These are phyloP conservation scores for Hypselothyrea guttata DNA, from an alignment of 2,888 invertebrate species.

Conservation along the genomic window DNA sequence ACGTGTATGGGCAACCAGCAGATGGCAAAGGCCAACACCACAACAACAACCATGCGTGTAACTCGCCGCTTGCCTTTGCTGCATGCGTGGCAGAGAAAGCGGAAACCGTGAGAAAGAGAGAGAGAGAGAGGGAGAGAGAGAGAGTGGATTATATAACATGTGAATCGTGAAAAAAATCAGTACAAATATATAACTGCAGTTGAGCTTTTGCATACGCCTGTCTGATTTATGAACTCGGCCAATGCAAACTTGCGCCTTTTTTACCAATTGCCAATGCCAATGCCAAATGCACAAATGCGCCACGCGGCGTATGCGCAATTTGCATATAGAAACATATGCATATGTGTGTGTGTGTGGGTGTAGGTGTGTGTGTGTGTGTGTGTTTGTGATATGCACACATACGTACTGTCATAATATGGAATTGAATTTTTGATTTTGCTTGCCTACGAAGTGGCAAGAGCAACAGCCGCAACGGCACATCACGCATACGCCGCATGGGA, in stretches of 20 bases:
- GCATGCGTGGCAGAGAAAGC: conserved; percentile 25
- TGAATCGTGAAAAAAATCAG: conserved; percentile 10
- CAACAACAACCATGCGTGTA: conserved; percentile 95
- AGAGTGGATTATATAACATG: not conserved
- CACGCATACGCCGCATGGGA: conserved; percentile 40
- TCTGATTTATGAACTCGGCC: conserved; percentile 36
- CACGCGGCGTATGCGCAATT: conserved; percentile 37
- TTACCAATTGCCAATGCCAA: conserved; percentile 22
- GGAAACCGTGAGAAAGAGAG: conserved; percentile 6
- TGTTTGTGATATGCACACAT: conserved; percentile 3
- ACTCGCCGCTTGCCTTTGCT: conserved; percentile 93
- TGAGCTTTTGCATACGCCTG: conserved; percentile 7
- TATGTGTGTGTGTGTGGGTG: not conserved
- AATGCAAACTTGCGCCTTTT: conserved; percentile 9
- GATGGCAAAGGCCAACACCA: conserved; percentile 94
- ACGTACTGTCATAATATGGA: conserved; percentile 16
- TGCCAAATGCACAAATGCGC: conserved; percentile 23
- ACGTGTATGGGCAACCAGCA: conserved; percentile 98
- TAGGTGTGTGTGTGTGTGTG: not conserved
- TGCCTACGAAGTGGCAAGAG: conserved; percentile 1
- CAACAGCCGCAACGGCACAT: no score
- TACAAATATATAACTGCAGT: conserved; percentile 21
- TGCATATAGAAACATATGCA: conserved; percentile 28
- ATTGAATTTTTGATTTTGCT: conserved; percentile 47
- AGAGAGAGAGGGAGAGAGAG: not conserved